phyloP scores from a whole-genome alignment of 2,797 vertebrate genomes.

The Crocidura indochinensis region DNA sequence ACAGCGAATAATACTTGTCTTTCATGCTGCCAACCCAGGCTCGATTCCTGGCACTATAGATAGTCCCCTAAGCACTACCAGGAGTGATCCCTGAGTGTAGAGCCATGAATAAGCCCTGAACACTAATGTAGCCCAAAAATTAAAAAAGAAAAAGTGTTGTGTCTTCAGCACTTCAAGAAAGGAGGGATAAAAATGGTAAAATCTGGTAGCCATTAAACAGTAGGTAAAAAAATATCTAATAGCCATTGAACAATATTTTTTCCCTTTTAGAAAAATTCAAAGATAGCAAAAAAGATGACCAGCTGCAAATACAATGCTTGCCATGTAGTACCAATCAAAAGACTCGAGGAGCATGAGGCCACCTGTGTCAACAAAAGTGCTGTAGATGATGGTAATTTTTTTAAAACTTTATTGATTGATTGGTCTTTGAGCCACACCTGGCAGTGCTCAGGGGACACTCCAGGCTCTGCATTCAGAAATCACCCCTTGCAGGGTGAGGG shows the following conservation, averaged over 20 bases:
- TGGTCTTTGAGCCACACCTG: no score
- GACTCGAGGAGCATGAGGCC: constrained; percentile 75
- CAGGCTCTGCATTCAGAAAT: no score
- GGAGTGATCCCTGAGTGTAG: no score
- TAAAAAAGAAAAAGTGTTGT: not conserved
- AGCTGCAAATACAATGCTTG: constrained; percentile 86
- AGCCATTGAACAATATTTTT: constrained; percentile 22
- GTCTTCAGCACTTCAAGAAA: constrained; percentile 62
- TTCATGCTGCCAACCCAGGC: no score
- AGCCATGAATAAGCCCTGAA: no score
- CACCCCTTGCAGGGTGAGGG: no score
- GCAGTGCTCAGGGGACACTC: no score
- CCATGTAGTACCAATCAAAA: constrained; percentile 76
- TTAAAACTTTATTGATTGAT: no score
- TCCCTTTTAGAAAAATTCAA: constrained; percentile 82
- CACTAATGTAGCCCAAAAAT: not conserved
- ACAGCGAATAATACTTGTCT: no score
- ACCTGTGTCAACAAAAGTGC: constrained; percentile 71
- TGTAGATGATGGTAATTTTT: constrained; percentile 42
- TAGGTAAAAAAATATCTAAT: not conserved
- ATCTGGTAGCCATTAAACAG: constrained; percentile 29
- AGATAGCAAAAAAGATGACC: constrained; percentile 75
- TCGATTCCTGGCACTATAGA: no score
- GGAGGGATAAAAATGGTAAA: constrained; percentile 49
- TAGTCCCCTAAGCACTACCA: no score